Evolutionary conservation across 2,797 vertebrate genomes (phyloP), one percentile per base, ranked within the genome.

Genomic region (Hipposideros larvatus): DNA sequence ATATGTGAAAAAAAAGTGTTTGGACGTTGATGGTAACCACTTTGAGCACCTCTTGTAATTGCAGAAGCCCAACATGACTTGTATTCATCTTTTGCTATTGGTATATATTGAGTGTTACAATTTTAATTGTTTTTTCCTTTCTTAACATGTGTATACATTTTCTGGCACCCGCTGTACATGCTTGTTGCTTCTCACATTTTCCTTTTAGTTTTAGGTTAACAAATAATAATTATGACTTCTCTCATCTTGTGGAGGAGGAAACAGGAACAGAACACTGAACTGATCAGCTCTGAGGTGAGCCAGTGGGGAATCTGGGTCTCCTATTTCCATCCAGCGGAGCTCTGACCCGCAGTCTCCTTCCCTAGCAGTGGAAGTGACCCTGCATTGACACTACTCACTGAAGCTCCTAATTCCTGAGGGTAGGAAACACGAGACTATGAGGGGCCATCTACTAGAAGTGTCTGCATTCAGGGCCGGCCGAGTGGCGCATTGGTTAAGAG

Each of bases 221-320:
- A 51, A 73, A 63, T 37, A 63, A 73, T 22, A 61, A 18, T 31
- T 15, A 61, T 61, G 24, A 51, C 13, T 51, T 65, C 7, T 11
- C 37, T 24, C 18, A 9, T 55, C 74, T 34, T 48, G 53, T 34
- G 22, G 22, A 82, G 11, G 24, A 57, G 53, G 15, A 90, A 34
- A 22, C 15, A 71, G 63, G 19, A 53, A 31, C 18, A 53, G 15
- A 11, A 10, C 11, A 14, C 53, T 53, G 13, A 43, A 37, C 18
- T 2, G 18, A 53, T 66, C 4, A 2, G 26, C n/a, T 24, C 46
- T 1, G 1, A 53, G n/a, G 19, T 24, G 2, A 13, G n/a, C 46
- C 26, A 43, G 13, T 48, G 1, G 5, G n/a, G 26, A 19, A 3
- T 15, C 11, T 83, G 7, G 13, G 55, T 28, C 53, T 90, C 53